A percentile compares a stretch with the other conserved stretches of the same genome.
Evolutionary conservation across 2,888 invertebrate species (phyloP).

Genomic region (Drosophila yooni): DNA sequence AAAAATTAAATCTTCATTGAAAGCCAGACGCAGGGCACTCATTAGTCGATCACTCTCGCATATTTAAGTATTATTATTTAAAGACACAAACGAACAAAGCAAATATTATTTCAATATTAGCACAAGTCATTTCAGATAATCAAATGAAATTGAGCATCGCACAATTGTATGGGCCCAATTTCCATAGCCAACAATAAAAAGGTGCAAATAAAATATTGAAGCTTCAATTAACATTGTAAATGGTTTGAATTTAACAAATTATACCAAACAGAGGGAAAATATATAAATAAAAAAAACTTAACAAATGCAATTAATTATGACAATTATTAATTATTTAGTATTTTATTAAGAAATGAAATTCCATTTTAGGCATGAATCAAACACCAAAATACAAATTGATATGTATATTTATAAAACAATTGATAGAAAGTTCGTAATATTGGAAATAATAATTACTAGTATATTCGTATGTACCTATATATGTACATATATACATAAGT

Average conservation of each 20-base stretch:
- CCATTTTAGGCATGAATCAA: constrained; percentile 66
- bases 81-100: constrained; percentile 7
- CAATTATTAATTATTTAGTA: constrained; percentile 33
- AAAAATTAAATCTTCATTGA: background rate
- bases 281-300: background rate
- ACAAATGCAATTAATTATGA: constrained; percentile 19
- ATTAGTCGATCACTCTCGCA: too few relatives aligned
- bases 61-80: constrained; percentile 22
- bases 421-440: constrained; percentile 61
- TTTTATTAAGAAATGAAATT: constrained; percentile 49
- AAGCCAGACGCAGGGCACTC: constrained; percentile 2
- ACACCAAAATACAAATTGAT: constrained; percentile 66
- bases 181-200: constrained; percentile 15
- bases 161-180: constrained; percentile 17
- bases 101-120: constrained; percentile 15
- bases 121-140: constrained; percentile 47
- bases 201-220: constrained; percentile 19
- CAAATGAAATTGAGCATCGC: constrained; percentile 31
- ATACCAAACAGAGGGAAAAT: background rate
- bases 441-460: constrained; percentile 48
- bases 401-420: constrained; percentile 39
- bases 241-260: constrained; percentile 23
- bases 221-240: constrained; percentile 19
- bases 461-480: constrained; percentile 28
- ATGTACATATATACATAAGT: constrained; percentile 29